Conservation (phyloP, 2,888 invertebrate genomes). For the Machimus rusticus region DNA sequence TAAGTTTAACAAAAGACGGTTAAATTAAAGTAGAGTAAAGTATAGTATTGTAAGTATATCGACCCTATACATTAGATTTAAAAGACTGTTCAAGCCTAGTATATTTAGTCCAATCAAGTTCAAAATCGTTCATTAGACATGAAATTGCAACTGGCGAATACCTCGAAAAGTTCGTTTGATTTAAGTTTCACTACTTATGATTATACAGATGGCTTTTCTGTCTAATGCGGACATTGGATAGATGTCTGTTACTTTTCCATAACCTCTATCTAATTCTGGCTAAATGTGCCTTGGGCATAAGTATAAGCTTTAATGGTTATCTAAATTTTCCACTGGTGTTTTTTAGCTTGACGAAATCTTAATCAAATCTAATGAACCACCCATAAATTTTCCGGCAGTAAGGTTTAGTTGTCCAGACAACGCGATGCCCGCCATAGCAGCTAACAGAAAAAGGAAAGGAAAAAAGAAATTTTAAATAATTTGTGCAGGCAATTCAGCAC, state of each 20-base stretch:
- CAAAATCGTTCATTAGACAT: not conserved
- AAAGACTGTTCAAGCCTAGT: not conserved
- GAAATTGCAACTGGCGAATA: not conserved
- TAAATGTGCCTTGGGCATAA: not conserved
- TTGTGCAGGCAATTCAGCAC: not conserved
- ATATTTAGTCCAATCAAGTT: not conserved
- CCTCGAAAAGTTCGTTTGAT: no score
- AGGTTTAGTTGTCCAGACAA: not conserved
- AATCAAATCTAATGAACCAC: not conserved
- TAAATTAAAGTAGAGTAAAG: no score
- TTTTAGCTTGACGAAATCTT: not conserved
- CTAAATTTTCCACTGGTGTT: not conserved
- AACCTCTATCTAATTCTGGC: not conserved
- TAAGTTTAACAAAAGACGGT: no score
- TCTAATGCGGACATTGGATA: not conserved
- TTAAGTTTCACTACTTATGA: not conserved
- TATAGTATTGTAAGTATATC: not conserved
- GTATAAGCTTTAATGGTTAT: not conserved
- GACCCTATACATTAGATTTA: not conserved
- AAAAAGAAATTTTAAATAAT: conserved; percentile 3
- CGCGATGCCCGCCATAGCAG: not conserved
- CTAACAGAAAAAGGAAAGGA: not conserved
- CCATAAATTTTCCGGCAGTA: not conserved
- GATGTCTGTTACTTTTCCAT: not conserved
- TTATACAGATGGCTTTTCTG: not conserved